phyloP scores from a whole-genome alignment of 2,888 invertebrate genomes.

The Taenaris catops region DNA sequence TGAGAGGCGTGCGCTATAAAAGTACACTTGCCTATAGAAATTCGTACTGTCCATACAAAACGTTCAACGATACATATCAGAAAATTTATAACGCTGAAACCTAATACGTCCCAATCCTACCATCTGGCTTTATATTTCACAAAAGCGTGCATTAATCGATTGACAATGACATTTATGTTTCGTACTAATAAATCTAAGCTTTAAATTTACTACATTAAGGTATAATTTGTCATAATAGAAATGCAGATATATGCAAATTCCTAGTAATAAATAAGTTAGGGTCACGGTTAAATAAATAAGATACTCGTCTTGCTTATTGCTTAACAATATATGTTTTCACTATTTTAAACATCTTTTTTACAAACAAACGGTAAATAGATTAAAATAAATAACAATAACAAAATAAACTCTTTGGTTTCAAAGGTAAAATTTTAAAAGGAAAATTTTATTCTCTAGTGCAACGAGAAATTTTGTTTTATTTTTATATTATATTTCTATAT shows the following conservation, averaged over 20 bases:
- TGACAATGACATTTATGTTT: slow-evolving; percentile 29
- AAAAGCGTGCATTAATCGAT: slow-evolving; percentile 16
- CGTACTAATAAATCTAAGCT: slow-evolving; percentile 21
- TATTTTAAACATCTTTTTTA: too few species aligned
- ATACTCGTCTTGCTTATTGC: too few species aligned
- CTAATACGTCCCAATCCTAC: slow-evolving; percentile 8
- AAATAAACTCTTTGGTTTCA: too few species aligned
- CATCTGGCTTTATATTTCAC: slow-evolving; percentile 17
- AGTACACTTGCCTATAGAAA: too few species aligned
- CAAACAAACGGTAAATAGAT: too few species aligned
- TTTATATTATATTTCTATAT: too few species aligned
- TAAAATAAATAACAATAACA: too few species aligned
- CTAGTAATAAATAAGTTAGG: slow-evolving; percentile 30
- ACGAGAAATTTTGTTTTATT: too few species aligned
- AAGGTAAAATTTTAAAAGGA: too few species aligned
- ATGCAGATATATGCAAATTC: slow-evolving; percentile 29
- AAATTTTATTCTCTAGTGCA: too few species aligned
- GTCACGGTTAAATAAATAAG: slow-evolving; percentile 34
- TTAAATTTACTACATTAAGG: neutral
- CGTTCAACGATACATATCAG: slow-evolving; percentile 6
- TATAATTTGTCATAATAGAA: neutral
- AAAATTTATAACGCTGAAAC: slow-evolving; percentile 9
- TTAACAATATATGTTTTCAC: too few species aligned
- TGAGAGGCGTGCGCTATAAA: too few species aligned
- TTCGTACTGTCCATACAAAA: slow-evolving; percentile 1